Evolutionary conservation across 2,797 vertebrate genomes (phyloP), one percentile per base, ranked within the genome.

Genomic region (Labeo calbasu): DNA sequence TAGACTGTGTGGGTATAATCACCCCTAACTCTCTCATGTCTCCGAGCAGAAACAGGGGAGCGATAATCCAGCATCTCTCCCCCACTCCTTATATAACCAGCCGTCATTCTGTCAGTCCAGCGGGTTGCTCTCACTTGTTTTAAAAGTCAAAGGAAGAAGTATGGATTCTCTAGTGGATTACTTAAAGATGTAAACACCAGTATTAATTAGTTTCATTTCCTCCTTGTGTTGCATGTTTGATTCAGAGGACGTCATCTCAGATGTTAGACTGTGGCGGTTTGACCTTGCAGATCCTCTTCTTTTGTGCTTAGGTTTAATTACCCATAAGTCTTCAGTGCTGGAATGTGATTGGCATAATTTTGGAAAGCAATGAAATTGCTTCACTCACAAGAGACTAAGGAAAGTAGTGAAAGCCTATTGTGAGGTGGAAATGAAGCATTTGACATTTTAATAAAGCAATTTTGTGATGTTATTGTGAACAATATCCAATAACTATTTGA

Each of bases 1-100:
- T 92, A 89, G 89, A 89, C 90, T 84, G 69, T 88, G 92, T 90
- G 89, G 92, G 91, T 90, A 91, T 91, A 92, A 92, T 93, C 92
- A 92, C 89, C 89, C 90, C 87, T 87, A 91, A 92, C 90, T 88
- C 88, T 89, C 87, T 90, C 90, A 89, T 91, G 78, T 79, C 72
- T 81, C 77, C 84, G 85, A 90, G 86, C 85, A 89, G 85, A 81
- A 91, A 91, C 88, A 85, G 85, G 84, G 88, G 81, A 89, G 85
- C 77, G 75, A 83, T 94, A 92, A 93, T 93, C 92, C 87, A 40
- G 46, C 76, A 36, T 77, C 32, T 21, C 72, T 36, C 61, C 2
- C 71, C 48, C 50, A 17, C 8, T 59, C 23, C 40, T 79, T 87
- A 84, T 82, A 84, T 87, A 84, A 84, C 57, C 61, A 51, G n/a